Base-by-base conservation (phyloP, 2,888 invertebrate species). In the Caenorhabditis sulstoni region DNA sequence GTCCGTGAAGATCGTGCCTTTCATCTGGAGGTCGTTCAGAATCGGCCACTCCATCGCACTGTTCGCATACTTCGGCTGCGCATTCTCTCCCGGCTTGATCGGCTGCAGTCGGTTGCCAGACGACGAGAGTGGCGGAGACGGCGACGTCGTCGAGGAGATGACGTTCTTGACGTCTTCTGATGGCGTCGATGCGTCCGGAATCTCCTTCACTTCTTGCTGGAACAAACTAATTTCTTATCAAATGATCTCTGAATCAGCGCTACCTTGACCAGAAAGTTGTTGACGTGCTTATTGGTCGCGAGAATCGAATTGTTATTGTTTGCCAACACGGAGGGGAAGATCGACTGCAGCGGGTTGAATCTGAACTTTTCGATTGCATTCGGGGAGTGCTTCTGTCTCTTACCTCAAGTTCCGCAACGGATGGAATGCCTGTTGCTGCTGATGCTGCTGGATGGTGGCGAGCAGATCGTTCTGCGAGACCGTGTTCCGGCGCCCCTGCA, bases 321-420 rank as follows among this genome's bases (percentile, higher is more conserved):
- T 29, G 67, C 50, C 49, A 79, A 47, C 11, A 79, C 65, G n/a
- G 64, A 20, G 5, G 83, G 83, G 39, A 83, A 83, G 35, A 83
- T 83, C n/a, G 79, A 77, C 52, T 79, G 79, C 4, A 83, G 70
- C 9, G 81, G 75, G 64, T 82, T 80, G 64, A 78, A 71, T 62
- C 82, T 82, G 71, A 65, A 81, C n/a, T 35, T 7, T 22, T 49
- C 29, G 29, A 23, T 41, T 18, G 29, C 20, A 23, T 45, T 5
- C 9, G 53, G 12, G 44, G 44, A 22, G 58, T 3, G 22, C 23
- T 9, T 18, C n/a, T 22, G 12, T n/a, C 29, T 12, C 61, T 20
- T 14, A 78, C 78, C 78, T 66, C 14, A 78, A 49, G 23, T 67
- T 78, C 49, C 78, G 47, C 29, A 78, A 44, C 35, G 71, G 65